A percentile compares a stretch with the other conserved stretches of the same genome.
phyloP scores from a whole-genome alignment of 2,888 invertebrate genomes.

The Rhagium mordax region DNA sequence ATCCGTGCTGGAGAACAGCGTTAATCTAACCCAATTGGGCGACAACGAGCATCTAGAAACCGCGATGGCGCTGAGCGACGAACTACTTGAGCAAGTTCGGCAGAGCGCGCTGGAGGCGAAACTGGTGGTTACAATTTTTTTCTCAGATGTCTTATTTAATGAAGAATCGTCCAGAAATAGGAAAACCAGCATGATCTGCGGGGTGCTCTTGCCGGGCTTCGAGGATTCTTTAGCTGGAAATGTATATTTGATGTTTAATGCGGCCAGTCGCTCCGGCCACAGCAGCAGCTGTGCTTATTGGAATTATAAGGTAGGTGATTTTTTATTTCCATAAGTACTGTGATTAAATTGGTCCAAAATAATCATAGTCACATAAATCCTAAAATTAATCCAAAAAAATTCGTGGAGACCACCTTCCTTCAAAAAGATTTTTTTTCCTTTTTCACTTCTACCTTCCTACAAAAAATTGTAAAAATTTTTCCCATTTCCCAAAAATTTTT shows the following conservation, averaged over 20 bases:
- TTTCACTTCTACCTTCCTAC: too few species aligned
- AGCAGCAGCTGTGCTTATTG: constrained; percentile 51
- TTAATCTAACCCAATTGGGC: constrained; percentile 35
- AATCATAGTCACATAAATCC: too few species aligned
- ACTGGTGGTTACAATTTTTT: constrained; percentile 51
- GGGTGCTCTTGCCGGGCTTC: constrained; percentile 73
- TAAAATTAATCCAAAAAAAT: too few species aligned
- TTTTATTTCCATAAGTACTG: too few species aligned
- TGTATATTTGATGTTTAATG: constrained; percentile 73
- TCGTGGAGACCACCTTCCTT: too few species aligned
- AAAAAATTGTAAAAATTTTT: too few species aligned
- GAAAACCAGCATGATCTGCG: constrained; percentile 70
- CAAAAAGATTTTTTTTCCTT: too few species aligned
- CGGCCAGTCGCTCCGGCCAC: constrained; percentile 38
- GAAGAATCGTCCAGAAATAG: constrained; percentile 37
- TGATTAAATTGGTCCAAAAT: too few species aligned
- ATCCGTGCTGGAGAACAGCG: constrained; percentile 17
- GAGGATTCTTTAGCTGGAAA: constrained; percentile 71
- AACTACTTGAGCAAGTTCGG: constrained; percentile 48
- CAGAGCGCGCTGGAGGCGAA: constrained; percentile 35
- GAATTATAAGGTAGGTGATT: constrained; percentile 54
- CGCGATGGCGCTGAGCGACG: constrained; percentile 51
- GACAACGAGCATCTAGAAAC: constrained; percentile 39
- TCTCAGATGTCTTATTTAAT: constrained; percentile 54
- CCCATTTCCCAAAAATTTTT: too few species aligned